Evolutionary conservation across 1,140 invertebrate genomes (phyloP).

Genomic region (Drosophila orena): DNA sequence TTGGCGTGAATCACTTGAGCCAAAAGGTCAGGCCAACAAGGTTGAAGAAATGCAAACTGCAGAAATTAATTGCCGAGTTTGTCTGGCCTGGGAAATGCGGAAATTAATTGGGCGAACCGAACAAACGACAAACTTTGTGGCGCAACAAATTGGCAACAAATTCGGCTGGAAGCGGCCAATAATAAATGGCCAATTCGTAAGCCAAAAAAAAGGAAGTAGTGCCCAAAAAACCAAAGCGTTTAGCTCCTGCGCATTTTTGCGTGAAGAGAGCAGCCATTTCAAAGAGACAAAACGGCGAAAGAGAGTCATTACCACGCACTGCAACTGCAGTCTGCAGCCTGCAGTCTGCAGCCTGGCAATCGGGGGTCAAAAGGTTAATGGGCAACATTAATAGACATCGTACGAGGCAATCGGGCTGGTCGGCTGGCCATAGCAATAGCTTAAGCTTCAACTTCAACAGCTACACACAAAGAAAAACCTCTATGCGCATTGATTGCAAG

Average conservation of each 20-base stretch:
- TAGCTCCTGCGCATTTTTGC: slow-evolving; percentile 81
- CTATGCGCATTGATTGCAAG: no score
- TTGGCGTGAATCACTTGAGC: slow-evolving; percentile 80
- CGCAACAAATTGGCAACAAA: slow-evolving; percentile 80
- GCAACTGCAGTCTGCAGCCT: slow-evolving; percentile 20
- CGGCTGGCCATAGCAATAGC: slow-evolving; percentile 31
- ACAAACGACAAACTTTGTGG: slow-evolving; percentile 53
- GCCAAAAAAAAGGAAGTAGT: background rate
- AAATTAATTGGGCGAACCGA: slow-evolving; percentile 76
- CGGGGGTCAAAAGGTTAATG: slow-evolving; percentile 73
- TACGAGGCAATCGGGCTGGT: slow-evolving; percentile 62
- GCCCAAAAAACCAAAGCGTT: slow-evolving; percentile 44
- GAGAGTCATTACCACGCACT: slow-evolving; percentile 72
- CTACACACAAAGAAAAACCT: background rate
- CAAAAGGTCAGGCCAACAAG: slow-evolving; percentile 79
- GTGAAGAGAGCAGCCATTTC: slow-evolving; percentile 39
- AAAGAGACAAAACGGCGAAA: slow-evolving; percentile 44
- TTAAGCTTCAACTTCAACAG: slow-evolving; percentile 11
- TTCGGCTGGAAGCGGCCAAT: slow-evolving; percentile 55
- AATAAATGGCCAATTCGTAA: slow-evolving; percentile 71
- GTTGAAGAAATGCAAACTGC: slow-evolving; percentile 79
- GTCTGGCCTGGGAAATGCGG: slow-evolving; percentile 79
- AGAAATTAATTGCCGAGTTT: slow-evolving; percentile 78
- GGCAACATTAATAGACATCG: slow-evolving; percentile 76
- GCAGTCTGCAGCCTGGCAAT: slow-evolving; percentile 45